Base-by-base conservation (phyloP, 1,140 invertebrate genomes). In the Caenorhabditis briggsae region DNA sequence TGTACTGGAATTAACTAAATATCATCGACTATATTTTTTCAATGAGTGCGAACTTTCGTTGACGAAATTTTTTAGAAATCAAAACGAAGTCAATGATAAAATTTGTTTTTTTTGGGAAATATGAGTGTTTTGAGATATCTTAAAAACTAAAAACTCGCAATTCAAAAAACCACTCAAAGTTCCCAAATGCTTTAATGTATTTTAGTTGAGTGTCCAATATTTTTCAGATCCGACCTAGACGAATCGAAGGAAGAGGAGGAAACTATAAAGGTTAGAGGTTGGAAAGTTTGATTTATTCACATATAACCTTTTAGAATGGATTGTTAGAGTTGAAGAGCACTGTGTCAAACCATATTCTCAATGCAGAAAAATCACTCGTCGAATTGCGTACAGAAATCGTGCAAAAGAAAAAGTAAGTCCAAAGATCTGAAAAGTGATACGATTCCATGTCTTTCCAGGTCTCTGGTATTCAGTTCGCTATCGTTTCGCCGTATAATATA, bases 271-370 rank as follows among this genome's bases (percentile, higher is more conserved):
- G 70, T 78, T 23, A 50, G 14, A 25, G 3, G 33, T 3, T 3
- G 33, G 33, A 33, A 33, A 33, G 5, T 23, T 50, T 53, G 20
- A 53, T 23, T 78, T 25, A 46, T 50, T 16, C 23, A 46, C 33
- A 18, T 33, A 9, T 61, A 8, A 11, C 12, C 5, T 74, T 48
- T 11, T n/a, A 78, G 70, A 50, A 78, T 9, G 46, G 18, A 0
- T 23, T 78, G 12, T 9, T 50, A 0, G 70, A 78, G 20, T 43
- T 78, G 9, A 14, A 12, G 14, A 20, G 5, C 18, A 83, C 58
- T 12, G 48, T 83, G 11, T 58, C 55, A 41, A 53, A 58, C 14
- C 82, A 83, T 43, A 83, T 83, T n/a, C 53, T 55, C 20, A 83
- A 59, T 2, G 58, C 82, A 0, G 55, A 83, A 25, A 58, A 58